Percentiles rank a stretch among this genome's conserved stretches.
phyloP scores from a whole-genome alignment of 2,888 invertebrate genomes.

The Sesamia inferens region DNA sequence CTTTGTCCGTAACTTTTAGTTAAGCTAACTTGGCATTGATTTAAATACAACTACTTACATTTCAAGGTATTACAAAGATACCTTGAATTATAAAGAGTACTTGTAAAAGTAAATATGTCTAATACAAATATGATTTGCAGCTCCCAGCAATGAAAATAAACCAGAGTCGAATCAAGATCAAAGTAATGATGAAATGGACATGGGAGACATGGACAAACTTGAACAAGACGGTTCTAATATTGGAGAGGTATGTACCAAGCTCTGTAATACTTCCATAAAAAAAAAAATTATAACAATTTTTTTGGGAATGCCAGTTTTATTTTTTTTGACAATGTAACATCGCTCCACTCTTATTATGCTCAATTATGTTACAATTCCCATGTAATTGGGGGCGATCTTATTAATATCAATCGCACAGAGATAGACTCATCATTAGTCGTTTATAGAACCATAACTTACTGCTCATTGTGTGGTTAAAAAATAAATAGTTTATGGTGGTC shows the following conservation, averaged over 20 bases:
- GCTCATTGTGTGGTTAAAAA: neutral
- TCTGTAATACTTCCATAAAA: neutral
- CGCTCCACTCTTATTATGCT: neutral
- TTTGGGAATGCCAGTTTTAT: neutral
- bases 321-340: neutral
- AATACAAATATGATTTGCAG: constrained; percentile 55
- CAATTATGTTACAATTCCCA: neutral
- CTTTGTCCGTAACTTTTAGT: constrained; percentile 33
- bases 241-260: constrained; percentile 77
- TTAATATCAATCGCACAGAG: neutral
- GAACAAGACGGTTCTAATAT: constrained; percentile 88
- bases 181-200: constrained; percentile 86
- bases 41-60: constrained; percentile 58
- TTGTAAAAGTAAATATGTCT: constrained; percentile 7
- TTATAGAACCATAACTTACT: neutral
- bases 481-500: neutral
- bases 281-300: neutral
- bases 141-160: constrained; percentile 74
- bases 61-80: neutral
- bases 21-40: constrained; percentile 48
- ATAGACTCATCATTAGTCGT: neutral
- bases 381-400: neutral
- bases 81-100: no score
- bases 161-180: constrained; percentile 80
- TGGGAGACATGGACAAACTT: constrained; percentile 88